These are phyloP conservation scores for Cylloceria caligata DNA, from an alignment of 2,888 invertebrate genomes.

Conservation along the genomic window DNA sequence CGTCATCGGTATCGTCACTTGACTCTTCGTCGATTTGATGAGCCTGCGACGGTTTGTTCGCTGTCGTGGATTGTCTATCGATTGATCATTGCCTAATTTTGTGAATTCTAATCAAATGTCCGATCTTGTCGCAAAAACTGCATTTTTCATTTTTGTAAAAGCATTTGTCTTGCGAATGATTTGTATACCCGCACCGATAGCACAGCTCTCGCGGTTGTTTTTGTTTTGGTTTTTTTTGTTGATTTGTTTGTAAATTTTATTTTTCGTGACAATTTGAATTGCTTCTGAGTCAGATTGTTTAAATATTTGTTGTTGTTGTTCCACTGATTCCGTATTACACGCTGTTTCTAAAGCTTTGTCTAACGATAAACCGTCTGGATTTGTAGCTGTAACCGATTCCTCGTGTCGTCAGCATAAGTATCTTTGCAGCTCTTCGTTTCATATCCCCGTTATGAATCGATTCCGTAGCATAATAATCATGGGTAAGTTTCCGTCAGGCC, in stretches of 20 bases:
- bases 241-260: conserved; percentile 28
- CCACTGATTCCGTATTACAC: conserved; percentile 26
- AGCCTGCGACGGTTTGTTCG: not conserved
- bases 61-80: not conserved
- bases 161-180: conserved; percentile 51
- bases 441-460: conserved; percentile 59
- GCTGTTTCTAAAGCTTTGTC: conserved; percentile 50
- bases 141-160: conserved; percentile 53
- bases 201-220: conserved; percentile 31
- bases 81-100: not conserved
- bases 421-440: conserved; percentile 58
- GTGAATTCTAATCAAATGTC: conserved; percentile 15
- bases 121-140: conserved; percentile 31
- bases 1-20: conserved; percentile 20
- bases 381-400: conserved; percentile 42
- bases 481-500: conserved; percentile 41
- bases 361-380: conserved; percentile 45
- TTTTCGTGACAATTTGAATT: conserved; percentile 35
- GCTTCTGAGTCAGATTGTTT: conserved; percentile 24
- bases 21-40: not conserved
- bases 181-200: conserved; percentile 50
- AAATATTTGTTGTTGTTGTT: conserved; percentile 44
- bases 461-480: conserved; percentile 58
- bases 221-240: conserved; percentile 37
- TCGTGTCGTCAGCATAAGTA: conserved; percentile 58